phyloP scores from a whole-genome alignment of 2,797 vertebrate species.

The Cirrhinus mrigala region DNA sequence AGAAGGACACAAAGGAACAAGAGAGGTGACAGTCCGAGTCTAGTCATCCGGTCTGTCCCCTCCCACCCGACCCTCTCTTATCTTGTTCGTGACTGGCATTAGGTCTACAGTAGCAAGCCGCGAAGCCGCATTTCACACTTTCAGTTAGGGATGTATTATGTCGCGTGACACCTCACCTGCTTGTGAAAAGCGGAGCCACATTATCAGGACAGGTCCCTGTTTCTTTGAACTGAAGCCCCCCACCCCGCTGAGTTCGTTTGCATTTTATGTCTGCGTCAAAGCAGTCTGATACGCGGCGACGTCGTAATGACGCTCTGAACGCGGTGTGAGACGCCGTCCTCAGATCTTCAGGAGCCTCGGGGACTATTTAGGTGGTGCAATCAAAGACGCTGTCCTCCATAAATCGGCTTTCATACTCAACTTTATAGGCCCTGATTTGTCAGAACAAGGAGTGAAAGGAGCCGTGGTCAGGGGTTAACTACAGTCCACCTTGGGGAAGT shows the following conservation, averaged over 20 bases:
- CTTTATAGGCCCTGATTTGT: constrained; percentile 58
- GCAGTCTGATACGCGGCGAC: constrained; percentile 47
- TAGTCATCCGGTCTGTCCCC: constrained; percentile 54
- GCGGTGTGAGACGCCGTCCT: constrained; percentile 42
- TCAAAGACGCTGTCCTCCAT: constrained; percentile 51
- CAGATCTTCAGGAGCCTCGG: constrained; percentile 57
- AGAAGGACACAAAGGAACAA: constrained; percentile 46
- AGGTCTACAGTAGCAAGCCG: constrained; percentile 55
- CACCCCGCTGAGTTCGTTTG: constrained; percentile 49
- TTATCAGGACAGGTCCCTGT: constrained; percentile 44
- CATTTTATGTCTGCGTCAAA: constrained; percentile 60
- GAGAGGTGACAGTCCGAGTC: constrained; percentile 45
- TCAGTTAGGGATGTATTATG: constrained; percentile 52
- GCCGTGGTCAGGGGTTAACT: constrained; percentile 40
- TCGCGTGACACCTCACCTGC: constrained; percentile 50
- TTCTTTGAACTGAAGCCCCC: constrained; percentile 59
- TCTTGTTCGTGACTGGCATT: constrained; percentile 37
- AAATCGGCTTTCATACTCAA: constrained; percentile 60
- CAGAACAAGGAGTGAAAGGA: constrained; percentile 49
- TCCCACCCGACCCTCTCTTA: constrained; percentile 31
- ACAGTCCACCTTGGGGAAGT: constrained; percentile 18
- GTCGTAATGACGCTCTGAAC: constrained; percentile 54
- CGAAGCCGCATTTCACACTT: constrained; percentile 53
- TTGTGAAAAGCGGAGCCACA: constrained; percentile 58
- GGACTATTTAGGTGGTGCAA: constrained; percentile 58